Evolutionary conservation across 2,888 invertebrate species (phyloP).

Genomic region (Antitype chi): DNA sequence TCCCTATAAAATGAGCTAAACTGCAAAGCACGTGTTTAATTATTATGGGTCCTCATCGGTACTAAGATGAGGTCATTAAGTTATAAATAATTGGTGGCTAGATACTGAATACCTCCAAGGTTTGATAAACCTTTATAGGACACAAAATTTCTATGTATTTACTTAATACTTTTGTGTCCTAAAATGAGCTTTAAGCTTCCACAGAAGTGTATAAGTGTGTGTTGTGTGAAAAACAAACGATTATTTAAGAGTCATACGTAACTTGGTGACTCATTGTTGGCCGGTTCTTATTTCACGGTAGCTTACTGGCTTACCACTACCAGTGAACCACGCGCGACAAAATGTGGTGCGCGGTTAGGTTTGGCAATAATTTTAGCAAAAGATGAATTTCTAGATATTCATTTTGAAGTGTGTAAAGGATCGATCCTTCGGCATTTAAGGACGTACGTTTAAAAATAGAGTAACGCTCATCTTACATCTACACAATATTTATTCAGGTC

Average conservation of each 20-base stretch:
- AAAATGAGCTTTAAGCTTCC: constrained; percentile 38
- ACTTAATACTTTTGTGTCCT: neutral
- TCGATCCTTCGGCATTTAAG: neutral
- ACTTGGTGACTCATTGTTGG: constrained; percentile 81
- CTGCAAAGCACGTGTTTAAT: neutral
- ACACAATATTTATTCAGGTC: constrained; percentile 22
- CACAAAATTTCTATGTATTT: neutral
- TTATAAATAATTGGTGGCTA: neutral
- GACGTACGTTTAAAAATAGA: constrained; percentile 20
- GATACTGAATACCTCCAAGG: too few species aligned
- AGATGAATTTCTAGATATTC: neutral
- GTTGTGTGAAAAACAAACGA: constrained; percentile 65
- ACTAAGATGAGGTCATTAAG: neutral
- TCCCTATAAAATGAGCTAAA: neutral
- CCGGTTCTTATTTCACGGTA: constrained; percentile 86
- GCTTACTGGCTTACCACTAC: constrained; percentile 76
- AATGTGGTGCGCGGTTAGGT: constrained; percentile 61
- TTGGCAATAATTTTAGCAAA: neutral
- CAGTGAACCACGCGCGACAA: constrained; percentile 61
- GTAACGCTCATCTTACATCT: constrained; percentile 1
- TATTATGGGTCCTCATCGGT: too few species aligned
- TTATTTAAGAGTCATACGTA: constrained; percentile 80
- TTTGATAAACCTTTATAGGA: neutral
- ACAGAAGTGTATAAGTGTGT: constrained; percentile 44
- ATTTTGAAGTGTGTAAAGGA: neutral